phyloP scores from a whole-genome alignment of 1,140 invertebrate species.

The Oreohelix idahoensis region DNA sequence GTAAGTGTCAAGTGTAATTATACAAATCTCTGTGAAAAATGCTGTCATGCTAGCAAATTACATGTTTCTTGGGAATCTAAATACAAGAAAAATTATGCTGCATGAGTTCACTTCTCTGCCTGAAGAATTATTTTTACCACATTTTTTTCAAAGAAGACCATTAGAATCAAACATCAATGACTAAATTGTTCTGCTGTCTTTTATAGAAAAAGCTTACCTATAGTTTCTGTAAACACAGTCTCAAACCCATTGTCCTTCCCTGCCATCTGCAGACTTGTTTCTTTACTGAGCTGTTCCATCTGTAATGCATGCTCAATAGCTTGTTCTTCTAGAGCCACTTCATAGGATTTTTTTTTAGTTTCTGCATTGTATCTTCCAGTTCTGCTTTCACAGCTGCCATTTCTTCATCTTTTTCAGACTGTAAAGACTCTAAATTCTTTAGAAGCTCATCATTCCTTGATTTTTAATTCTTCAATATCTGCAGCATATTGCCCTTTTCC shows the following conservation, averaged over 20 bases:
- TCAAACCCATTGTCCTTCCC: constrained; percentile 77
- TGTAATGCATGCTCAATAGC: constrained; percentile 74
- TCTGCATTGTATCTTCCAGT: constrained; percentile 45
- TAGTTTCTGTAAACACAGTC: constrained; percentile 56
- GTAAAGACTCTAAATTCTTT: constrained; percentile 45
- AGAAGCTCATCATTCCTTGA: constrained; percentile 22
- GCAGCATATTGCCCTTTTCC: background rate
- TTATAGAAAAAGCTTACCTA: constrained; percentile 57
- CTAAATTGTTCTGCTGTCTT: background rate
- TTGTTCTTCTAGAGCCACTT: constrained; percentile 74
- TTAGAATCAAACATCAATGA: no score
- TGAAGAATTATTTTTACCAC: no score
- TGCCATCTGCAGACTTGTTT: constrained; percentile 76
- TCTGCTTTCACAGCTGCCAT: constrained; percentile 30
- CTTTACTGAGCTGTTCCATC: constrained; percentile 73
- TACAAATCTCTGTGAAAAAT: no score
- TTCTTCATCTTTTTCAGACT: constrained; percentile 48
- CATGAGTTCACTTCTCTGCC: no score
- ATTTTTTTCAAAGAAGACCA: no score
- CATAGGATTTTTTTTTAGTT: constrained; percentile 49
- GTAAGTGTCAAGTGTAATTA: no score
- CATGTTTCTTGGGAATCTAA: no score
- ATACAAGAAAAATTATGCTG: no score
- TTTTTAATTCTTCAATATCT: background rate
- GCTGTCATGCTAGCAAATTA: no score